Base-by-base conservation (phyloP, 2,113 vertebrate species). In the Chaenocephalus aceratus region DNA sequence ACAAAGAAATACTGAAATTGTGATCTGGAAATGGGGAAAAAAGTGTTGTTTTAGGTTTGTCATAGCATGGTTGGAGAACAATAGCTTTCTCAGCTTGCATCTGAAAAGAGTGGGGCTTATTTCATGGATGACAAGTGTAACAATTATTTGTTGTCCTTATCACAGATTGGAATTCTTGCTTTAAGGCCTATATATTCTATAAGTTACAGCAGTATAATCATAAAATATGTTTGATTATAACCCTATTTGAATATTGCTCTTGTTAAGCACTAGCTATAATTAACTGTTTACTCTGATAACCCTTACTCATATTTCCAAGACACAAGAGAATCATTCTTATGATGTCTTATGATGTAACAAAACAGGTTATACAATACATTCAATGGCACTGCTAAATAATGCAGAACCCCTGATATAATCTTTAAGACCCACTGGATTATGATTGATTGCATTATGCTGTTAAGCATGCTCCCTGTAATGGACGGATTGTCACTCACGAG, bases 401-500 rank as follows among this genome's bases (percentile, higher is more conserved):
- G 14, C 6, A 64, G 6, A 60, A 48, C 36, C 46, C 26, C 10
- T 66, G 66, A 76, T 30, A 72, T 71, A 10, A 71, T 73, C 48
- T 68, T 36, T 51, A 41, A 64, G 21, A 59, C 56, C 23, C 6
- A 6, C 6, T 41, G 5, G 36, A 13, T 58, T 67, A 13, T 41
- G 2, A 57, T 13, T 11, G 1, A 51, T 7, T 48, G n/a, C 23
- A 72, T 63, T 36, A 26, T 21, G 8, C 70, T 13, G 46, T 23
- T 21, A 10, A 59, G 12, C 6, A 21, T 10, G 15, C 3, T 60
- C 34, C 57, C 41, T 16, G 23, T 36, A 36, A 12, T 36, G 52
- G 23, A 18, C 45, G 11, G 65, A 10, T 0, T 14, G 59, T 41
- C 44, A 89, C 95, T 83, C 90, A 98, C 98, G 93, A 96, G 89